Base-by-base conservation (phyloP, 2,888 invertebrate genomes). In the Tipula confusa region DNA sequence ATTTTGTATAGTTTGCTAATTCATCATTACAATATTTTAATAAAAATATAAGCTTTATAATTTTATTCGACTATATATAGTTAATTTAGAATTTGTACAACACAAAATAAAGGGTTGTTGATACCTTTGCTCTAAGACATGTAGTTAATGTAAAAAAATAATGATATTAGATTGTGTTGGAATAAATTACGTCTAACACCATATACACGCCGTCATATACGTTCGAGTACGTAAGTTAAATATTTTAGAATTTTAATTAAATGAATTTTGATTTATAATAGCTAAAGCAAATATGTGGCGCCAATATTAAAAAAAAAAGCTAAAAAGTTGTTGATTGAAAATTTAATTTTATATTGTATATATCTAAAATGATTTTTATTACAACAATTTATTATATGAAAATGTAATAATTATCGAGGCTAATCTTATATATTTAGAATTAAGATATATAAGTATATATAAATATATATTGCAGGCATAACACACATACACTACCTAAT, bases 61-160 rank as follows among this genome's bases (percentile, higher is more conserved):
- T n/a, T n/a, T n/a, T n/a, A n/a, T n/a, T n/a, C n/a, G n/a, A n/a
- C n/a, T n/a, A n/a, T n/a, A 43, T 43, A n/a, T 36, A 43, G n/a
- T 15, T 43, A n/a, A 43, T 43, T 43, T n/a, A 43, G 15, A 43
- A n/a, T n/a, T 5, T n/a, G n/a, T n/a, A 43, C 43, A 43, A 36
- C n/a, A n/a, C n/a, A n/a, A n/a, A n/a, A n/a, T n/a, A 64, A 64
- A 64, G 64, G 64, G 64, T 64, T 64, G 24, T 64, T 64, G 38
- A 38, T 38, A 38, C 38, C 38, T 13, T 7, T 38, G 13, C n/a
- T 38, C 1, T n/a, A 38, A 38, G 38, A 38, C 38, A 43, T 43
- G 9, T 48, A 48, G 2, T 33, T 33, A 11, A 1, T 5, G 48
- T 15, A 43, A 43, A 43, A 43, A 6, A 1, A 43, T n/a, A n/a